A percentile compares a stretch with the other conserved stretches of the same genome.
Evolutionary conservation across 2,113 vertebrate genomes (phyloP).

Genomic region (Donacobius atricapilla): DNA sequence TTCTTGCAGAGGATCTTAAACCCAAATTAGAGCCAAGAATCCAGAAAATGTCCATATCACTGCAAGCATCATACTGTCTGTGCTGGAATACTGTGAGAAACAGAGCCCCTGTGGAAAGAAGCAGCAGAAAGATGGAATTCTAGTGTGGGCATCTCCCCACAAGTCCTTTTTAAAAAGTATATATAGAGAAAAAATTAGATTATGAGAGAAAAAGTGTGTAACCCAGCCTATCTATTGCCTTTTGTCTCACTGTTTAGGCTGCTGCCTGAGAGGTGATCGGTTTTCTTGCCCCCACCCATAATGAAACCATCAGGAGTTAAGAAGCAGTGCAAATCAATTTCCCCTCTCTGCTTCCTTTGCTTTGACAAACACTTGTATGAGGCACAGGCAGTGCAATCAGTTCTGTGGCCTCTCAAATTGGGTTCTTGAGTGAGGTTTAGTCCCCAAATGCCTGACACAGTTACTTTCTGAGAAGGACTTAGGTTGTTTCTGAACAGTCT

Average conservation of each 20-base stretch:
- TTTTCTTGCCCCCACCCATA: background rate
- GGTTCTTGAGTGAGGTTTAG: background rate
- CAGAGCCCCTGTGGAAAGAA: rapidly evolving
- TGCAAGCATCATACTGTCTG: background rate
- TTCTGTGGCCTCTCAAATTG: background rate
- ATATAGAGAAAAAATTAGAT: background rate
- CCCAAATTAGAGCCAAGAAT: background rate
- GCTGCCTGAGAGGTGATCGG: background rate
- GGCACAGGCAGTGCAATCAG: rapidly evolving
- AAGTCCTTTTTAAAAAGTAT: background rate
- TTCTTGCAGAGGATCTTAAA: background rate
- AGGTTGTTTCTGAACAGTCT: background rate
- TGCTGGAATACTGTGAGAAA: background rate
- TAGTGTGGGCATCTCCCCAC: rapidly evolving
- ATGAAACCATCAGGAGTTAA: background rate
- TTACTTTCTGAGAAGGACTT: background rate
- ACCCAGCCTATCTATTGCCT: background rate
- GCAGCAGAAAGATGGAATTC: background rate
- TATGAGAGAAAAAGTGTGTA: background rate
- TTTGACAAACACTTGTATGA: background rate
- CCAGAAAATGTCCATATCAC: rapidly evolving
- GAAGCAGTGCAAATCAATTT: background rate
- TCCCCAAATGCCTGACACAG: background rate
- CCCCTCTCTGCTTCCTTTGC: background rate
- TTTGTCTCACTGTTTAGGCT: background rate